These are phyloP conservation scores for Morus bassanus DNA, from an alignment of 2,797 vertebrate species.

Conservation along the genomic window DNA sequence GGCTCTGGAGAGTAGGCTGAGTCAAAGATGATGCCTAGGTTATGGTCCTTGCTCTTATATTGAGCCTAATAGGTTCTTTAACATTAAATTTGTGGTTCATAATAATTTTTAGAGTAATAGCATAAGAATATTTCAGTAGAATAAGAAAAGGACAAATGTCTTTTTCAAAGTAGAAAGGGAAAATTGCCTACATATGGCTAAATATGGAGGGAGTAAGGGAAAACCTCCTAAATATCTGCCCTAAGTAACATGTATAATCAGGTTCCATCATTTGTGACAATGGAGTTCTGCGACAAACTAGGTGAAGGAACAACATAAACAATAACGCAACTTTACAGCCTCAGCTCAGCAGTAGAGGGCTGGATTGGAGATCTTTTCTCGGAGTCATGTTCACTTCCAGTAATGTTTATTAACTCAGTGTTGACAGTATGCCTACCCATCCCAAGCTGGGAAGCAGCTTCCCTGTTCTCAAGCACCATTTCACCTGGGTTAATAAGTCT, in stretches of 20 bases:
- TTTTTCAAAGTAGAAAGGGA: not conserved
- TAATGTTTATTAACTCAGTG: not conserved
- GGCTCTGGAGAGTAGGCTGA: not conserved
- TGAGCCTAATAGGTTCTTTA: not conserved
- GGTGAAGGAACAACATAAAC: not conserved
- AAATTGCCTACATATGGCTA: not conserved
- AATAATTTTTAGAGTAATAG: not conserved
- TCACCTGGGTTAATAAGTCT: not conserved
- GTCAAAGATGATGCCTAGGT: not conserved
- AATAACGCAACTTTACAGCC: not conserved
- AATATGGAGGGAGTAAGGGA: not conserved
- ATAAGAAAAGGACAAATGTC: not conserved
- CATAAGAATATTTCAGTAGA: not conserved
- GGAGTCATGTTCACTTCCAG: not conserved
- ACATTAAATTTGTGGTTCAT: not conserved
- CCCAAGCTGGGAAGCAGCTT: not conserved
- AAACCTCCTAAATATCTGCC: not conserved
- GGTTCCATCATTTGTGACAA: not conserved
- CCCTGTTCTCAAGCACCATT: not conserved
- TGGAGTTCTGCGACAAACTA: not conserved
- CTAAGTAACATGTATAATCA: not conserved
- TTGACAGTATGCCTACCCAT: not conserved
- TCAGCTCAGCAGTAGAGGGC: not conserved
- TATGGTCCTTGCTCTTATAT: not conserved
- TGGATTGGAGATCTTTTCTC: not conserved